Conservation (phyloP, 2,113 vertebrate genomes). For the Eurypyga helias region DNA sequence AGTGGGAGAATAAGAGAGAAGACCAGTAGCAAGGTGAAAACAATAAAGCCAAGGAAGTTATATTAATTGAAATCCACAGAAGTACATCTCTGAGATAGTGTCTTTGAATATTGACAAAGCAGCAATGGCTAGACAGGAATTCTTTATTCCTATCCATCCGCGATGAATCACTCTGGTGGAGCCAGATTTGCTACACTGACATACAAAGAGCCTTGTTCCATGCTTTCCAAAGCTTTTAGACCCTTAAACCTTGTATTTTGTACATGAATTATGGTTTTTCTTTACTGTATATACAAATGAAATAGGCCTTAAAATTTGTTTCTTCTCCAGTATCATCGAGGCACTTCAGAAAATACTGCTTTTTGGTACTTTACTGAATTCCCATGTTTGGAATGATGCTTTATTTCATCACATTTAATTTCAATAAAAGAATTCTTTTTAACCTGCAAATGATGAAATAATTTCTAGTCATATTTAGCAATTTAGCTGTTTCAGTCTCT, state of each 20-base stretch:
- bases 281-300: not conserved
- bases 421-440: not conserved
- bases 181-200: not conserved
- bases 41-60: not conserved
- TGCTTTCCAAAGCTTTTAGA: not conserved
- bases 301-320: not conserved
- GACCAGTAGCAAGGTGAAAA: not conserved
- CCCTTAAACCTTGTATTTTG: not conserved
- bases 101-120: not conserved
- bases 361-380: not conserved
- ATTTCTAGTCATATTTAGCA: not conserved
- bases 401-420: not conserved
- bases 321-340: not conserved
- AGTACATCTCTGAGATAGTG: not conserved
- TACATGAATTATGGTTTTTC: not conserved
- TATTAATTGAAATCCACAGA: not conserved
- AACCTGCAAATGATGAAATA: not conserved
- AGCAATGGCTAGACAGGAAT: not conserved
- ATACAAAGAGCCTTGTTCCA: not conserved
- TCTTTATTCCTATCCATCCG: not conserved
- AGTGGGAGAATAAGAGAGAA: not conserved
- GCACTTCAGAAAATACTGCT: not conserved
- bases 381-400: not conserved
- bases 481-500: not conserved
- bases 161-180: not conserved